phyloP scores from a whole-genome alignment of 2,113 vertebrate genomes.

The Megaleporinus macrocephalus region DNA sequence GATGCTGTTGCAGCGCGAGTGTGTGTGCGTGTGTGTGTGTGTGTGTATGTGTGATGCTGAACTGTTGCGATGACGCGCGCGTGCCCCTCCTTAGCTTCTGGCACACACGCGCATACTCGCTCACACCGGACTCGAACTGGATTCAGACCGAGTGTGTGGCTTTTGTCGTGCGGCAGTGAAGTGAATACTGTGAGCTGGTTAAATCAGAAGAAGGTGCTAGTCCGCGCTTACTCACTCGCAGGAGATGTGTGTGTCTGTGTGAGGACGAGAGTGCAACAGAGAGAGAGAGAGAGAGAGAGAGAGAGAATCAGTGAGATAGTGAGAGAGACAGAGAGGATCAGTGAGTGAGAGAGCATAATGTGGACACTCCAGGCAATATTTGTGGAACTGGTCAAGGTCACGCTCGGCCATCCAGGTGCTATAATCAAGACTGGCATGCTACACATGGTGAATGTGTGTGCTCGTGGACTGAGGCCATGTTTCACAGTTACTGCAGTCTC shows the following conservation, averaged over 20 bases:
- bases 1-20: slow-evolving; percentile 30
- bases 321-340: background rate
- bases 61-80: slow-evolving; percentile 14
- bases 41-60: slow-evolving; percentile 29
- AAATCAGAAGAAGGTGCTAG: background rate
- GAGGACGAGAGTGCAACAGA: background rate
- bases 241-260: background rate
- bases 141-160: background rate
- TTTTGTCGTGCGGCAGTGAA: background rate
- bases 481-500: background rate
- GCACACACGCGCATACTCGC: background rate
- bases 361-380: slow-evolving; percentile 5
- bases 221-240: background rate
- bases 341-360: background rate
- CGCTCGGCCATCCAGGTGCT: background rate
- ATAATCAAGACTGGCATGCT: slow-evolving; percentile 14
- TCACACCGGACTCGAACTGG: background rate
- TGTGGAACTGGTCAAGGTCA: slow-evolving; percentile 36
- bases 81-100: slow-evolving; percentile 43
- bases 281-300: background rate
- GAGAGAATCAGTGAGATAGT: background rate
- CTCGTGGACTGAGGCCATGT: background rate
- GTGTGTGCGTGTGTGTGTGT: slow-evolving; percentile 2
- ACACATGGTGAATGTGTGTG: slow-evolving; percentile 1
- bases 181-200: background rate